phyloP scores from a whole-genome alignment of 2,888 invertebrate genomes.

The Sinopyrophorus schimmeli region DNA sequence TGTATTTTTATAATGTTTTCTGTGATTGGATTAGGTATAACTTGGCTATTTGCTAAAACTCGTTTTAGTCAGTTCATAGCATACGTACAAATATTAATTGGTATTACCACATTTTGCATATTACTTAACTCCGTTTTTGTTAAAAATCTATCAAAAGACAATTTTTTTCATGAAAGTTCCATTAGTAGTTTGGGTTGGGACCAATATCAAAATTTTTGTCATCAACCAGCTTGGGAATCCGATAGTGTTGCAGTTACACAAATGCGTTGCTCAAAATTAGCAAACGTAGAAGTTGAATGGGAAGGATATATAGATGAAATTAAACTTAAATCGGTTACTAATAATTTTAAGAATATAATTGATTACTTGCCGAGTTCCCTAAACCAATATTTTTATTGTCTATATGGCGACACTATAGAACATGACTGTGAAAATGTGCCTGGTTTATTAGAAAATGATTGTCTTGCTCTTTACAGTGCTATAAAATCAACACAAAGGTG shows the following conservation, averaged over 20 bases:
- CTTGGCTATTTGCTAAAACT: constrained; percentile 69
- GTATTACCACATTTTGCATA: constrained; percentile 44
- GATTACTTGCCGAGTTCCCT: constrained; percentile 65
- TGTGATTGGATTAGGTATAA: constrained; percentile 63
- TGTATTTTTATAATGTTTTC: constrained; percentile 63
- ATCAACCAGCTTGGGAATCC: constrained; percentile 72
- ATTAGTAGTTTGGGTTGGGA: constrained; percentile 67
- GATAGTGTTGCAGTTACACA: constrained; percentile 74
- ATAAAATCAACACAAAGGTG: constrained; percentile 66
- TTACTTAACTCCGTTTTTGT: constrained; percentile 42
- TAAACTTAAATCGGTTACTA: constrained; percentile 65
- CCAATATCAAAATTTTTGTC: constrained; percentile 76
- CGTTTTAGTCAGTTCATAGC: constrained; percentile 70
- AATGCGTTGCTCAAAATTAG: constrained; percentile 72
- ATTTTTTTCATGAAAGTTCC: constrained; percentile 54
- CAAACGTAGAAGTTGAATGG: constrained; percentile 69
- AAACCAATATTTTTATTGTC: constrained; percentile 67
- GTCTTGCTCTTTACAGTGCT: constrained; percentile 63
- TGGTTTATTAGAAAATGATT: constrained; percentile 58
- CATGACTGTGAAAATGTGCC: constrained; percentile 59
- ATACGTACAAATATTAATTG: constrained; percentile 66
- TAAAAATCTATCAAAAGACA: constrained; percentile 48
- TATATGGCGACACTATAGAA: constrained; percentile 70
- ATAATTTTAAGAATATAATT: constrained; percentile 61
- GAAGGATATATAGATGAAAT: constrained; percentile 75